phyloP scores from a whole-genome alignment of 2,797 vertebrate genomes.

The Sebastes goodei region DNA sequence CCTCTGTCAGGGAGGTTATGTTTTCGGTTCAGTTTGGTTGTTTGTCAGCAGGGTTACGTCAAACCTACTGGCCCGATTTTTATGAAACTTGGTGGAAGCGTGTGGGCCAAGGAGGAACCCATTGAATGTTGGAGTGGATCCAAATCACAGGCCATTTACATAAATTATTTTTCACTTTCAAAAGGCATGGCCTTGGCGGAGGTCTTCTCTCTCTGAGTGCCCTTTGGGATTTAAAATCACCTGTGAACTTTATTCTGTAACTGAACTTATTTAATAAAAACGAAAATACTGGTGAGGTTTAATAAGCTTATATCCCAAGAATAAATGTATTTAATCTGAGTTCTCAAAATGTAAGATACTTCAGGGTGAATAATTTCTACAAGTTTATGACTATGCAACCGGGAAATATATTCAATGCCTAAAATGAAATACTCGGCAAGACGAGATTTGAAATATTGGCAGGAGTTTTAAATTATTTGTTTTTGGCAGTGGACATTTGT shows the following conservation, averaged over 20 bases:
- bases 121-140: background rate
- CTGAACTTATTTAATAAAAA: background rate
- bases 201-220: background rate
- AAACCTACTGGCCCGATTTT: background rate
- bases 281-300: background rate
- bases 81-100: background rate
- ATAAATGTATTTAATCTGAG: background rate
- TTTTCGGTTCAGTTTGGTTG: background rate
- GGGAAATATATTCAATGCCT: background rate
- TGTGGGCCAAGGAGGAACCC: background rate
- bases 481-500: constrained; percentile 50
- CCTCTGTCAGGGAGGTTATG: background rate
- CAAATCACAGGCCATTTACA: background rate
- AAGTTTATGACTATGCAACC: background rate
- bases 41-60: accelerated
- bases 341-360: background rate
- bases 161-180: background rate
- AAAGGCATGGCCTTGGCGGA: background rate
- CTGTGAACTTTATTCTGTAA: background rate
- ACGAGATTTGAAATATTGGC: background rate
- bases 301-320: background rate
- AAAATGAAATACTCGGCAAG: background rate
- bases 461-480: background rate
- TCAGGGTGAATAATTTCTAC: background rate
- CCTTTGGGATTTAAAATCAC: background rate